Evolutionary conservation across 2,797 vertebrate genomes (phyloP), one percentile per base, ranked within the genome.

Genomic region (Enteromius fasciolatus): DNA sequence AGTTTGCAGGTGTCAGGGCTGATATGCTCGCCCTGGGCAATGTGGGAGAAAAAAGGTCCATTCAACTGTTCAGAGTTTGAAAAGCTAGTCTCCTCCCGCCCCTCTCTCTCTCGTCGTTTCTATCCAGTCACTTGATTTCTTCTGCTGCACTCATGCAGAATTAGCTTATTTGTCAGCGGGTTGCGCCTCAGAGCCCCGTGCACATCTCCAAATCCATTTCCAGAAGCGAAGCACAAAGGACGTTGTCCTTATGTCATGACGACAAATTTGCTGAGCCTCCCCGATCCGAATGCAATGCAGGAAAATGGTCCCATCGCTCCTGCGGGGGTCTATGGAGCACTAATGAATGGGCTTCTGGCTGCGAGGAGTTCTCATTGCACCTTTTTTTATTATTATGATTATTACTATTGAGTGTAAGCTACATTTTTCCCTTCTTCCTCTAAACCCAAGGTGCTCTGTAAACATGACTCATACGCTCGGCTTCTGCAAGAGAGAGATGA

Each of bases 241-340:
- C 90, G 88, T 89, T 90, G 91, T 91, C 88, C 90, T 85, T 88
- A 87, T 91, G 90, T 91, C 91, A 91, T 82, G 70, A 81, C 89
- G 87, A 91, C 87, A 89, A 89, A 90, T 90, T 89, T 90, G 87
- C 87, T 86, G 79, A 89, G 87, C 84, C 87, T 85, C 86, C 88
- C 52, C 80, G 78, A 87, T 86, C 80, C 86, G 50, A 88, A 78
- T 84, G 85, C 85, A 85, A 87, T 87, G 81, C 80, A 80, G 86
- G 81, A 86, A 86, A 90, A 88, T 84, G 83, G 85, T 84, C 87
- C 89, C 85, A 89, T 89, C 84, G 89, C 86, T 90, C 84, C 89
- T 83, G 84, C 85, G 28, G 85, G 83, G 83, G 80, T 84, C 79
- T 81, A 28, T 85, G 77, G 86, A 84, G 82, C 80, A 84, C 79